phyloP scores from a whole-genome alignment of 2,797 vertebrate species.

The Bryconaethiops microstoma region DNA sequence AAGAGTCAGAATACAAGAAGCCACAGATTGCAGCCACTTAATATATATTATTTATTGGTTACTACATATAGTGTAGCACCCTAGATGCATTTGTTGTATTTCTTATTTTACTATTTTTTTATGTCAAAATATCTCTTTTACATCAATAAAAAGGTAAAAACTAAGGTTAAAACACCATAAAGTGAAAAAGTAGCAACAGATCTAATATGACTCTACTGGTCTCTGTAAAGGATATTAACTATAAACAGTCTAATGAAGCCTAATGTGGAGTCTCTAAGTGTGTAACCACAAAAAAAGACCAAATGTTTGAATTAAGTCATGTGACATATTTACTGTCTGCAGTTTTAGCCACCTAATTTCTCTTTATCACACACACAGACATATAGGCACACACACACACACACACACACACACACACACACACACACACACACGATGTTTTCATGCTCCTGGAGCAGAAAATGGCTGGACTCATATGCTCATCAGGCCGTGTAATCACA shows the following conservation, averaged over 20 bases:
- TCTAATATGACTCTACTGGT: not conserved
- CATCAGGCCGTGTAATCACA: slow-evolving; percentile 79
- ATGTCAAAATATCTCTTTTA: too few species aligned
- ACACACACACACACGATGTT: slow-evolving; percentile 51
- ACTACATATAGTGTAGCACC: too few species aligned
- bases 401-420: not conserved
- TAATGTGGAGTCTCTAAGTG: not conserved
- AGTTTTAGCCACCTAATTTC: slow-evolving; percentile 9
- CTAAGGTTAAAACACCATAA: not conserved
- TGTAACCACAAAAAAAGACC: not conserved
- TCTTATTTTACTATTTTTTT: too few species aligned
- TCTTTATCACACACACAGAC: not conserved
- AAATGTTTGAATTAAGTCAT: slow-evolving; percentile 13
- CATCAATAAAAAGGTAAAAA: not conserved
- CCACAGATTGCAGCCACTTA: too few species aligned
- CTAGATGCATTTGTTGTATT: too few species aligned
- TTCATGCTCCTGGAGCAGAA: slow-evolving; percentile 74
- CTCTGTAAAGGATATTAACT: not conserved
- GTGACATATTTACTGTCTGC: not conserved
- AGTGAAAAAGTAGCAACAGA: not conserved
- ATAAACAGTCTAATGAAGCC: not conserved
- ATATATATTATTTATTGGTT: too few species aligned
- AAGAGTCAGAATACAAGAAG: too few species aligned
- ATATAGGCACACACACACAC: not conserved
- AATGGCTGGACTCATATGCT: slow-evolving; percentile 75